Percentiles rank a stretch among this genome's conserved stretches.
Evolutionary conservation across 2,113 vertebrate species (phyloP).

Genomic region (Hemiprocne comata): DNA sequence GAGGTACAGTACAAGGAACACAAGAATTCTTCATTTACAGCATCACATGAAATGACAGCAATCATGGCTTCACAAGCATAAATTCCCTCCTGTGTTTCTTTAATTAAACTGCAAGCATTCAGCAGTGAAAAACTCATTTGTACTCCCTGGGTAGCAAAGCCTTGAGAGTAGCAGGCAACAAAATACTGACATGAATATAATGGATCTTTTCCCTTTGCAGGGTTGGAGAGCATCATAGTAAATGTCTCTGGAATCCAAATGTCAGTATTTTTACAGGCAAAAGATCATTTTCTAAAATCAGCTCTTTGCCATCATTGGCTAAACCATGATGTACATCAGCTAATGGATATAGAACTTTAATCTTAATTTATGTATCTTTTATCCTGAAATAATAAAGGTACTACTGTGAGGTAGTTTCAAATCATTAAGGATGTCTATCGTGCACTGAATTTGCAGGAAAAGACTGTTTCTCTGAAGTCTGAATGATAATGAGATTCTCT

Average conservation of each 20-base stretch:
- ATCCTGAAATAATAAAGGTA: slow-evolving; percentile 12
- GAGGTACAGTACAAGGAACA: slow-evolving; percentile 77
- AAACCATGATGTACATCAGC: not conserved
- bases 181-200: not conserved
- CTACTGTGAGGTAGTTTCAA: not conserved
- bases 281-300: not conserved
- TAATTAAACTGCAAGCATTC: not conserved
- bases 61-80: not conserved
- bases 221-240: not conserved
- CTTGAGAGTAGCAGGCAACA: not conserved
- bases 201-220: not conserved
- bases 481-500: not conserved
- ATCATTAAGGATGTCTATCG: not conserved
- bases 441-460: not conserved
- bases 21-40: not conserved
- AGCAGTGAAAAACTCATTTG: not conserved
- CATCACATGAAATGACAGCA: not conserved
- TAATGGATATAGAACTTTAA: not conserved
- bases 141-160: not conserved
- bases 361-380: not conserved
- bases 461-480: not conserved
- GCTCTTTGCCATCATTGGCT: not conserved
- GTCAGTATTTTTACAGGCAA: not conserved
- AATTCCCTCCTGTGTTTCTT: not conserved
- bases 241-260: not conserved